Percentiles rank a stretch among this genome's conserved stretches.
Conservation (phyloP, 2,888 invertebrate species). For the Cyclophora punctaria region DNA sequence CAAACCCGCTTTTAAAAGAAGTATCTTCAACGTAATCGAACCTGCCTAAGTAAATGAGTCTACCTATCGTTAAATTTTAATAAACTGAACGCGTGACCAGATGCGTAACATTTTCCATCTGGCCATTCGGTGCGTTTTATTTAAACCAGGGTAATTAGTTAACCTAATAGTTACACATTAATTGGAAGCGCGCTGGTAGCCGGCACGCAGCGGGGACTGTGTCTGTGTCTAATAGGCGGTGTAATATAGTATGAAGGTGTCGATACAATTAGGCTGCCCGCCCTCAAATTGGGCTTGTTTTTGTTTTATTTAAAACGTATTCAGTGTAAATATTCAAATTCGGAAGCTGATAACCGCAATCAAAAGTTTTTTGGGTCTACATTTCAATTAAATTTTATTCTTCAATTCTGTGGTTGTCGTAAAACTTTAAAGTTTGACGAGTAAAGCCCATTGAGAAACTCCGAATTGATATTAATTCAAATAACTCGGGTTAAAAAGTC, state of each 20-base stretch:
- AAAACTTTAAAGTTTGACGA: constrained; percentile 74
- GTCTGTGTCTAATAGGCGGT: not conserved
- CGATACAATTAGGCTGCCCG: constrained; percentile 17
- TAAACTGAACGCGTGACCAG: not conserved
- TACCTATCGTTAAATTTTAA: constrained; percentile 17
- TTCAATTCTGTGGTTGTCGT: constrained; percentile 69
- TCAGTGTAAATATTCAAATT: constrained; percentile 73
- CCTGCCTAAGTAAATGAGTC: too few relatives aligned
- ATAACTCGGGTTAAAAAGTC: constrained; percentile 75
- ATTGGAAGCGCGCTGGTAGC: constrained; percentile 12
- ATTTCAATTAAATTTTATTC: constrained; percentile 75
- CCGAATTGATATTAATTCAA: constrained; percentile 76
- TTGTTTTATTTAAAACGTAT: constrained; percentile 38
- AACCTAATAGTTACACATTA: constrained; percentile 10
- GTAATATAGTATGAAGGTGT: constrained; percentile 11
- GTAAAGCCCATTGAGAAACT: constrained; percentile 75
- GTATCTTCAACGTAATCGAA: too few relatives aligned
- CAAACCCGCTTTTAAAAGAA: too few relatives aligned
- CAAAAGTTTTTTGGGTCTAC: constrained; percentile 63
- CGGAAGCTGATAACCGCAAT: constrained; percentile 74
- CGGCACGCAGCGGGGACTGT: constrained; percentile 3
- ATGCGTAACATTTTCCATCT: too few relatives aligned
- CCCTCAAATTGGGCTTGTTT: constrained; percentile 21
- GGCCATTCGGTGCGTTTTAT: too few relatives aligned
- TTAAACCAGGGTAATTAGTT: constrained; percentile 12